phyloP scores from a whole-genome alignment of 2,888 invertebrate species.

The Cataglyphis livida region DNA sequence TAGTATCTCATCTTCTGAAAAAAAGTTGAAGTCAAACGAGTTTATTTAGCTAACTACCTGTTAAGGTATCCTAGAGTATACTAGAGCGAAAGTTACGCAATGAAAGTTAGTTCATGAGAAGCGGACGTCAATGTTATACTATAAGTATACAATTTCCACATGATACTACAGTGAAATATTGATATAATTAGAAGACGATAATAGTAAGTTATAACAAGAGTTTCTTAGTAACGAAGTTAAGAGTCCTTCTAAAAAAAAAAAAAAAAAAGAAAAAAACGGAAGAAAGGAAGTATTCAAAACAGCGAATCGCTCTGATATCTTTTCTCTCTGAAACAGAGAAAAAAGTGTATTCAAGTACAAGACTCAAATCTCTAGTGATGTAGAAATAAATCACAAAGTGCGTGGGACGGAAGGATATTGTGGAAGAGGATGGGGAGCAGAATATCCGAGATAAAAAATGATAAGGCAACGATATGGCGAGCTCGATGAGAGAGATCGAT shows the following conservation, averaged over 20 bases:
- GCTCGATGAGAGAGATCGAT: conserved; percentile 25
- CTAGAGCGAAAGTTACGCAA: conserved; percentile 11
- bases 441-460: conserved; percentile 29
- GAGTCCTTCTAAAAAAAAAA: not conserved
- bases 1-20: not conserved
- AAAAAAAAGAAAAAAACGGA: not conserved
- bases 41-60: conserved; percentile 25
- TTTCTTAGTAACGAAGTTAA: conserved; percentile 11
- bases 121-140: conserved; percentile 26
- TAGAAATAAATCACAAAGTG: conserved; percentile 39
- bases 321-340: not conserved
- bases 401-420: conserved; percentile 7
- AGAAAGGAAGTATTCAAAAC: conserved; percentile 17
- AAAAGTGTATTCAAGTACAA: conserved; percentile 26
- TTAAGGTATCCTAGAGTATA: conserved; percentile 23
- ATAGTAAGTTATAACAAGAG: conserved; percentile 28
- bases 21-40: conserved; percentile 19
- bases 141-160: conserved; percentile 19
- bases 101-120: conserved; percentile 32
- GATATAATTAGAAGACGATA: conserved; percentile 38
- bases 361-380: not conserved
- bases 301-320: not conserved
- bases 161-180: conserved; percentile 21
- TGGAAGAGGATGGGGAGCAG: not conserved
- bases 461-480: conserved; percentile 23